phyloP scores from a whole-genome alignment of 2,113 vertebrate genomes.

The Actenoides hombroni region DNA sequence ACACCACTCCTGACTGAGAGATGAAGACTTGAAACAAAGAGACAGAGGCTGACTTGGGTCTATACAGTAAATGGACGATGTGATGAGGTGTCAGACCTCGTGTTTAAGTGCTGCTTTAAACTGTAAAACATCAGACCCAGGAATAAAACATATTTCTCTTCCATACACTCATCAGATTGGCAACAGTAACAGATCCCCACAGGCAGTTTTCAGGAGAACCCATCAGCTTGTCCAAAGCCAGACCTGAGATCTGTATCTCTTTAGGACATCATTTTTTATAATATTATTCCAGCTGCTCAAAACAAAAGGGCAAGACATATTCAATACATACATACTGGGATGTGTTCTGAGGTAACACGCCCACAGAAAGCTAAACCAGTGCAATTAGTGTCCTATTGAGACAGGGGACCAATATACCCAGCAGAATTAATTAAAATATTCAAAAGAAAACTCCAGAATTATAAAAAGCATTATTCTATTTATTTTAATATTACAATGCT shows the following conservation, averaged over 20 bases:
- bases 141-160: neutral
- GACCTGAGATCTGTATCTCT: neutral
- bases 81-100: neutral
- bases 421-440: neutral
- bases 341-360: neutral
- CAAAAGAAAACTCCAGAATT: neutral
- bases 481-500: neutral
- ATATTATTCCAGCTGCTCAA: neutral
- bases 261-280: neutral
- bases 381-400: neutral
- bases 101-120: neutral
- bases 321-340: neutral
- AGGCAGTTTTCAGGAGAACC: neutral
- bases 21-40: neutral
- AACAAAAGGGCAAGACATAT: neutral
- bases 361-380: neutral
- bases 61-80: fast-evolving
- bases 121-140: neutral
- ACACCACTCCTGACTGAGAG: neutral
- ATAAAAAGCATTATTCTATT: neutral
- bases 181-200: neutral
- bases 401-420: neutral
- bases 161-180: neutral
- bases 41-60: neutral
- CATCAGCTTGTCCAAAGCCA: neutral